phyloP scores from a whole-genome alignment of 2,113 vertebrate species.

The Pedetes capensis region DNA sequence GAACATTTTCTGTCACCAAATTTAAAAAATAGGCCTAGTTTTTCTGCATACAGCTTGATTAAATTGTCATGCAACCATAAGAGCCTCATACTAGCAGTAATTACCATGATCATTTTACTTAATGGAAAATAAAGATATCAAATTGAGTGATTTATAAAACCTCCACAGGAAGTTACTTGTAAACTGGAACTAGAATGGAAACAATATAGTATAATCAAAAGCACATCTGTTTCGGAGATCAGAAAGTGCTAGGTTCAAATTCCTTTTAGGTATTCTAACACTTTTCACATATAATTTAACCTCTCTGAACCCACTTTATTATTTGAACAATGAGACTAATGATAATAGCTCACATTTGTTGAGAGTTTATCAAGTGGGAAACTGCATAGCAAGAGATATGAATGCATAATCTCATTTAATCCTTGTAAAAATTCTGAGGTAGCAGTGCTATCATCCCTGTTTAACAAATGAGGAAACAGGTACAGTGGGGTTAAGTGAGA shows the following conservation, averaged over 20 bases:
- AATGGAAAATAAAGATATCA: neutral
- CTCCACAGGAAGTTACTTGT: neutral
- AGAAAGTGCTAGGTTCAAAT: neutral
- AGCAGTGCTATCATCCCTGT: neutral
- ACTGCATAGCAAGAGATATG: neutral
- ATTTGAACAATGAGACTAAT: neutral
- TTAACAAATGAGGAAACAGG: neutral
- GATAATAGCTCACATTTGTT: neutral
- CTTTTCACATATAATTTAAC: neutral
- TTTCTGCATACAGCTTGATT: neutral
- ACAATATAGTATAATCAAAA: neutral
- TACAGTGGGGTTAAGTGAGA: neutral
- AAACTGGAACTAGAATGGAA: neutral
- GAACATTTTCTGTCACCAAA: neutral
- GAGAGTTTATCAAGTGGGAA: neutral
- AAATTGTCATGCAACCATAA: neutral
- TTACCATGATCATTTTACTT: neutral
- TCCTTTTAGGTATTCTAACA: neutral
- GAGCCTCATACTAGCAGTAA: neutral
- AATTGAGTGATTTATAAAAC: neutral
- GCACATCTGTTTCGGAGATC: neutral
- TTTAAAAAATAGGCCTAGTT: neutral
- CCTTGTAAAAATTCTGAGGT: neutral
- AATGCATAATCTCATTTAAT: neutral
- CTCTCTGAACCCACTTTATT: neutral